A percentile compares a stretch with the other conserved stretches of the same genome.
Conservation (phyloP, 2,113 vertebrate genomes). For the Neotragus moschatus region DNA sequence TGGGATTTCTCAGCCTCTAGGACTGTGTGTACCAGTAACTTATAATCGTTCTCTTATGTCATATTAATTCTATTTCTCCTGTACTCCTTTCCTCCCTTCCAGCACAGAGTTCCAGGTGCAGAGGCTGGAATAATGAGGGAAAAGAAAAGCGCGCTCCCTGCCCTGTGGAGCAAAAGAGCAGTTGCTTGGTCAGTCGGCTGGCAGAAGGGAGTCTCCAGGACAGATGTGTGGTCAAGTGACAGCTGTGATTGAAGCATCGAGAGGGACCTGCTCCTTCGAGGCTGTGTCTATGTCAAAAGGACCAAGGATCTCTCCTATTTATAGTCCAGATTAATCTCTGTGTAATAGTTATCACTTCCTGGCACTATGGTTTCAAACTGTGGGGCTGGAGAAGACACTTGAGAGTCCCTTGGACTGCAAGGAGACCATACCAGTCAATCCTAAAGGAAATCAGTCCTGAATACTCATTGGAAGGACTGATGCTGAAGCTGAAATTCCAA, state of each 20-base stretch:
- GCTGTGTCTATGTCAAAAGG: not conserved
- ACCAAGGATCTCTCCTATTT: not conserved
- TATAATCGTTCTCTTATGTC: not conserved
- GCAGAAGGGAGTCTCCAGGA: not conserved
- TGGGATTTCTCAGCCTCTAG: not conserved
- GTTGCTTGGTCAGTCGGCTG: not conserved
- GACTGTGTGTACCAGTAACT: not conserved
- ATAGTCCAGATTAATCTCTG: not conserved
- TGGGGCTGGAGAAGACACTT: not conserved
- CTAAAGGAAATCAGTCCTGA: not conserved
- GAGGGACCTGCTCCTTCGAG: not conserved
- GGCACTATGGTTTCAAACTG: not conserved
- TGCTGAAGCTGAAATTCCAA: not conserved
- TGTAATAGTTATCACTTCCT: not conserved
- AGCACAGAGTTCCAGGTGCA: not conserved
- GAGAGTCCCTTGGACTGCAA: not conserved
- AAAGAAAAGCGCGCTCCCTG: not conserved
- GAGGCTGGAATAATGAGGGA: not conserved
- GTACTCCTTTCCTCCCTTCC: not conserved
- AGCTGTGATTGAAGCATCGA: not conserved
- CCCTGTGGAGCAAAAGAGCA: not conserved
- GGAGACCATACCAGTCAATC: not conserved
- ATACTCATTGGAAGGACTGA: not conserved
- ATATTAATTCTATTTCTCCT: not conserved
- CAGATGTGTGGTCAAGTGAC: not conserved